A percentile compares a stretch with the other conserved stretches of the same genome.
Conservation (phyloP, 1,140 invertebrate species). For the Drosophila baimaii region DNA sequence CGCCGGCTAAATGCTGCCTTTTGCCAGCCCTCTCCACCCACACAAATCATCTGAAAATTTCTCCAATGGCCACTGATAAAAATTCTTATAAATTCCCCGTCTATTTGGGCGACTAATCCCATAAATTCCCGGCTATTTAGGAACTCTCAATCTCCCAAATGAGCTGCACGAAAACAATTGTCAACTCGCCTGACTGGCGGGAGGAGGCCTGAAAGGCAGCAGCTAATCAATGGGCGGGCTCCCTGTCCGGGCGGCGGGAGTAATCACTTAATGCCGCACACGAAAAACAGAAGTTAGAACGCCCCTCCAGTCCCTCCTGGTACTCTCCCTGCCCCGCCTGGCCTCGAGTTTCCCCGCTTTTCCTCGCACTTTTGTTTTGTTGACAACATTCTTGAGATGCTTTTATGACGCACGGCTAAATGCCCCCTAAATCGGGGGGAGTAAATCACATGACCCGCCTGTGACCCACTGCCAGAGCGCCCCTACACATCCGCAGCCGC, state of each 20-base stretch:
- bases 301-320: too few species aligned
- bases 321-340: background rate
- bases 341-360: slow-evolving; percentile 14
- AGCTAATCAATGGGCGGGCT: slow-evolving; percentile 68
- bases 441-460: slow-evolving; percentile 73
- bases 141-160: slow-evolving; percentile 51
- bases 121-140: slow-evolving; percentile 47
- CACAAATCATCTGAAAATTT: slow-evolving; percentile 29
- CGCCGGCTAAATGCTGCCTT: background rate
- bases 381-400: slow-evolving; percentile 81
- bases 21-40: background rate
- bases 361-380: slow-evolving; percentile 66
- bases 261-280: slow-evolving; percentile 79
- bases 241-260: slow-evolving; percentile 18
- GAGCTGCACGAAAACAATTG: slow-evolving; percentile 40
- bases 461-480: slow-evolving; percentile 30
- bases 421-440: slow-evolving; percentile 30
- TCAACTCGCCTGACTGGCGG: slow-evolving; percentile 3
- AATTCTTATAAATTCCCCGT: slow-evolving; percentile 46
- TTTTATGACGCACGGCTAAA: slow-evolving; percentile 72
- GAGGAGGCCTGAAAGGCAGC: slow-evolving; percentile 57
- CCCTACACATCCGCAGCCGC: background rate
- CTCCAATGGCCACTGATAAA: slow-evolving; percentile 6
- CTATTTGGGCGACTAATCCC: slow-evolving; percentile 36
- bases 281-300: slow-evolving; percentile 44